These are phyloP conservation scores for Caranx melampygus DNA, from an alignment of 2,113 vertebrate genomes.

Conservation along the genomic window DNA sequence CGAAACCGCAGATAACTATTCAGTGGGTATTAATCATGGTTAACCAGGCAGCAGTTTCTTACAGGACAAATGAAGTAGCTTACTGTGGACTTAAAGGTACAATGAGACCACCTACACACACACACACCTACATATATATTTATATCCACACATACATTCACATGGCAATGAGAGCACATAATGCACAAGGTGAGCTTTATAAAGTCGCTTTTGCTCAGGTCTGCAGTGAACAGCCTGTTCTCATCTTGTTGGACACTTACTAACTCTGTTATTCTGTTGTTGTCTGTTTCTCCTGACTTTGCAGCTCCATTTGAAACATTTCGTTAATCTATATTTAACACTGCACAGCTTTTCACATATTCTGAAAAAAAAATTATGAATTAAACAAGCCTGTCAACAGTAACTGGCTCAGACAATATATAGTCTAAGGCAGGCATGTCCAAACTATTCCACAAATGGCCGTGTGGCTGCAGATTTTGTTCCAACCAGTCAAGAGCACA, in stretches of 20 bases:
- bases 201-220: background rate
- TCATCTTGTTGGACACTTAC: background rate
- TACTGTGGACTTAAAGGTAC: slow-evolving; percentile 35
- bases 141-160: slow-evolving; percentile 9
- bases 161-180: background rate
- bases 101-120: slow-evolving; percentile 44
- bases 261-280: slow-evolving; percentile 13
- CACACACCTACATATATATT: slow-evolving; percentile 1
- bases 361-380: background rate
- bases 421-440: too few relatives aligned
- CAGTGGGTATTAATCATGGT: slow-evolving; percentile 74
- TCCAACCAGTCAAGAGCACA: too few relatives aligned
- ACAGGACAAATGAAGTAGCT: slow-evolving; percentile 64
- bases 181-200: slow-evolving; percentile 47
- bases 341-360: background rate
- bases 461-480: too few relatives aligned
- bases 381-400: slow-evolving; percentile 5
- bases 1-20: slow-evolving; percentile 66
- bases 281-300: slow-evolving; percentile 30
- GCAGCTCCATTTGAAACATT: slow-evolving; percentile 26
- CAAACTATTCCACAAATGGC: too few relatives aligned
- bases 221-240: background rate
- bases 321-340: slow-evolving; percentile 19
- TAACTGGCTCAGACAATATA: background rate
- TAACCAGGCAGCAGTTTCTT: slow-evolving; percentile 61